phyloP scores from a whole-genome alignment of 2,888 invertebrate species.

The Tipula lateralis region DNA sequence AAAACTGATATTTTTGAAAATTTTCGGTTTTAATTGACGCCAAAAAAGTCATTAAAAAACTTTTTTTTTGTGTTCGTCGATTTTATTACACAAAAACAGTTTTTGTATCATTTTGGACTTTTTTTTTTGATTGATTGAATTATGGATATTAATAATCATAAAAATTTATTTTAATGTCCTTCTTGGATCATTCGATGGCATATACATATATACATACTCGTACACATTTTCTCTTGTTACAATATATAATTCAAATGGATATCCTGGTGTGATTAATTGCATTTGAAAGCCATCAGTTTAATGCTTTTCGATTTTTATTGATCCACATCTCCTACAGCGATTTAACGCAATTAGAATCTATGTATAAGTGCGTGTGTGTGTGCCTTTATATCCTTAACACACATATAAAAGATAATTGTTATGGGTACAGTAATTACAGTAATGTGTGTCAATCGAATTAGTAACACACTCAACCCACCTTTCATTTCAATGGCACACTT shows the following conservation, averaged over 20 bases:
- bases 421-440: not conserved
- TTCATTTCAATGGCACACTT: not conserved
- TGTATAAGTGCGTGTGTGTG: no score
- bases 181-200: not conserved
- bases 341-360: not conserved
- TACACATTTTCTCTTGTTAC: not conserved
- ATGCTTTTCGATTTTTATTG: not conserved
- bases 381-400: not conserved
- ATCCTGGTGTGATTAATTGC: slow-evolving; percentile 3
- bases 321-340: not conserved
- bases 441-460: not conserved
- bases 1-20: slow-evolving; percentile 15
- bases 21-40: slow-evolving; percentile 24
- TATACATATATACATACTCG: not conserved
- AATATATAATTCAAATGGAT: not conserved
- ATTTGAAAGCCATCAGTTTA: not conserved
- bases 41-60: slow-evolving; percentile 4
- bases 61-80: not conserved
- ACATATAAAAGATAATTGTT: not conserved
- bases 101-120: not conserved
- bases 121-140: not conserved
- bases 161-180: slow-evolving; percentile 11
- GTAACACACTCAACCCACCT: not conserved
- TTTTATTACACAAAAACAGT: not conserved
- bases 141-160: slow-evolving; percentile 19